Evolutionary conservation across 2,797 vertebrate species (phyloP), one percentile per base, ranked within the genome.

Genomic region (Gouania willdenowi): DNA sequence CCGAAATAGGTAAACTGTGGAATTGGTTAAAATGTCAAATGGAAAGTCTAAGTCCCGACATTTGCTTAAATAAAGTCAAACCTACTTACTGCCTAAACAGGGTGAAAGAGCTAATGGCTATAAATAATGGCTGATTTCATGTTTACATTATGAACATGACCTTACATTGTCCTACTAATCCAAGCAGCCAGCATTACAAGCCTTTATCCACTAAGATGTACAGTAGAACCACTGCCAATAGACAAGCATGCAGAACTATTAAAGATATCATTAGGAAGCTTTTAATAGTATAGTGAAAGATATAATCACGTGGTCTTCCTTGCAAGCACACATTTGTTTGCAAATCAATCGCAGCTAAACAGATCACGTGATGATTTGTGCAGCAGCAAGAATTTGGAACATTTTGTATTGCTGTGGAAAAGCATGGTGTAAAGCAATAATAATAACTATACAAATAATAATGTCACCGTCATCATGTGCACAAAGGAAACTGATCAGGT

Each of bases 141-240:
- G 37, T 55, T 55, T 61, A 49, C 6, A 35, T 9, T 27, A 27
- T 44, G 38, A 56, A 55, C 55, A 55, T 5, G 19, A 30, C 44
- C 4, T 35, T 28, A 34, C 17, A 34, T 14, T 27, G 22, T 24
- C 20, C 16, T 37, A 15, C 22, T 8, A 20, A 10, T 29, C 18
- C 40, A 19, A 31, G 12, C 7, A 29, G 27, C 11, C 12, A 8
- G 4, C 8, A 3, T 9, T 6, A 11, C 6, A 28, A 31, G 52
- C 4, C 34, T 35, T 15, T 26, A 17, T 8, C 37, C 9, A 28
- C 7, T 26, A 22, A 19, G 5, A 20, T 2, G 2, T 19, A 4
- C 4, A 14, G 36, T 5, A 5, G 17, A 34, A 26, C 5, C 3
- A 0, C 15, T 20, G 23, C 17, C 42, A 16, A 4, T 14, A 18